Evolutionary conservation across 2,888 invertebrate species (phyloP).

Genomic region (Saturnia pavonia): DNA sequence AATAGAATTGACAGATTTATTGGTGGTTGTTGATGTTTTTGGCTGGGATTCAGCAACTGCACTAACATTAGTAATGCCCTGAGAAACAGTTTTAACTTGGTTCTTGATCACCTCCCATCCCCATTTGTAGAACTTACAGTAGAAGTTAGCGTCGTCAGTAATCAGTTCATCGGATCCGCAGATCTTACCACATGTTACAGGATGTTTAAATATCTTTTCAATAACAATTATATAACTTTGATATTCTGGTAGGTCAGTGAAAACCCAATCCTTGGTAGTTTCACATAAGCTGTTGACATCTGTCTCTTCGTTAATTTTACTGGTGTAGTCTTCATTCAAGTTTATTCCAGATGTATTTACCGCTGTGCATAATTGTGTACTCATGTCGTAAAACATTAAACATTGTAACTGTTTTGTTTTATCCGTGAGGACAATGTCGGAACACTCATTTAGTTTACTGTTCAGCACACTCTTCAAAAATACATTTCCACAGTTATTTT

Average conservation of each 20-base stretch:
- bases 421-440: slow-evolving; percentile 40
- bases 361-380: slow-evolving; percentile 56
- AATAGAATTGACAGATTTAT: slow-evolving; percentile 13
- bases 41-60: slow-evolving; percentile 20
- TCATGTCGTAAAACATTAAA: slow-evolving; percentile 70
- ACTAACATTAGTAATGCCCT: slow-evolving; percentile 19
- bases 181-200: slow-evolving; percentile 50
- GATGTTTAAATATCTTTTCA: slow-evolving; percentile 43
- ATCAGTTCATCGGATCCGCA: slow-evolving; percentile 52
- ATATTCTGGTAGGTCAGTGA: slow-evolving; percentile 44
- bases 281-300: slow-evolving; percentile 51
- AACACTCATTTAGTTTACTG: slow-evolving; percentile 49
- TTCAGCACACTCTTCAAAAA: slow-evolving; percentile 52
- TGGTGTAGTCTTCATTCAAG: slow-evolving; percentile 42
- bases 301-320: slow-evolving; percentile 45
- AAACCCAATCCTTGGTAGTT: slow-evolving; percentile 53
- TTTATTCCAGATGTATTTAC: slow-evolving; percentile 39
- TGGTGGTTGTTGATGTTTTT: slow-evolving; percentile 5
- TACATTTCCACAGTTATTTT: slow-evolving; percentile 50
- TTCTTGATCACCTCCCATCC: slow-evolving; percentile 49
- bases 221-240: slow-evolving; percentile 43
- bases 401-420: slow-evolving; percentile 55
- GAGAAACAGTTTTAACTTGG: slow-evolving; percentile 26
- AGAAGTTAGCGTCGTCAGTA: slow-evolving; percentile 55
- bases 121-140: slow-evolving; percentile 70